A percentile compares a stretch with the other conserved stretches of the same genome.
Conservation (phyloP, 2,888 invertebrate species). For the Diplolepis rosae region DNA sequence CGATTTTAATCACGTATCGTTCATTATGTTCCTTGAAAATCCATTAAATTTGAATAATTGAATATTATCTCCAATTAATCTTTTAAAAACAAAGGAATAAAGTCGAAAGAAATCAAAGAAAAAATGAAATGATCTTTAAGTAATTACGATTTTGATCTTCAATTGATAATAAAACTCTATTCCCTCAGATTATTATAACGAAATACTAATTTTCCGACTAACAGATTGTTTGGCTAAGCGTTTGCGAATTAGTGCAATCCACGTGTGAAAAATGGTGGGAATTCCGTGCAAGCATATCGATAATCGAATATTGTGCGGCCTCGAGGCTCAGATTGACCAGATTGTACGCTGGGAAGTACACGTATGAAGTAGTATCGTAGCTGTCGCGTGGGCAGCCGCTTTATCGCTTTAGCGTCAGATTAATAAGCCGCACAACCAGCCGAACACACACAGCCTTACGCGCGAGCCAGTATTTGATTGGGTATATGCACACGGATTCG, state of each 20-base stretch:
- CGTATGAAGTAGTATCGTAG: constrained; percentile 64
- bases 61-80: no score
- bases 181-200: no score
- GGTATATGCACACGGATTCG: neutral
- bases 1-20: no score
- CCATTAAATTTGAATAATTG: no score
- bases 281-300: constrained; percentile 36
- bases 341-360: constrained; percentile 42
- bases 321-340: constrained; percentile 31
- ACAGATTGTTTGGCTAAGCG: neutral
- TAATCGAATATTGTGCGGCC: constrained; percentile 43
- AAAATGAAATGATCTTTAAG: no score
- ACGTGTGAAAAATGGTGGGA: constrained; percentile 5
- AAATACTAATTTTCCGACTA: no score
- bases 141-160: no score
- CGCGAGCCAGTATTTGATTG: neutral
- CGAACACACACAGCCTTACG: constrained; percentile 46
- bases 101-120: no score
- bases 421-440: constrained; percentile 60
- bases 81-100: no score
- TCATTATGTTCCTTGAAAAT: no score
- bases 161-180: no score
- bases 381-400: constrained; percentile 65
- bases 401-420: constrained; percentile 68
- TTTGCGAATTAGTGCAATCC: neutral